Evolutionary conservation across 2,888 invertebrate species (phyloP), one percentile per base, ranked within the genome.

Genomic region (Tanytarsus gracilentus): DNA sequence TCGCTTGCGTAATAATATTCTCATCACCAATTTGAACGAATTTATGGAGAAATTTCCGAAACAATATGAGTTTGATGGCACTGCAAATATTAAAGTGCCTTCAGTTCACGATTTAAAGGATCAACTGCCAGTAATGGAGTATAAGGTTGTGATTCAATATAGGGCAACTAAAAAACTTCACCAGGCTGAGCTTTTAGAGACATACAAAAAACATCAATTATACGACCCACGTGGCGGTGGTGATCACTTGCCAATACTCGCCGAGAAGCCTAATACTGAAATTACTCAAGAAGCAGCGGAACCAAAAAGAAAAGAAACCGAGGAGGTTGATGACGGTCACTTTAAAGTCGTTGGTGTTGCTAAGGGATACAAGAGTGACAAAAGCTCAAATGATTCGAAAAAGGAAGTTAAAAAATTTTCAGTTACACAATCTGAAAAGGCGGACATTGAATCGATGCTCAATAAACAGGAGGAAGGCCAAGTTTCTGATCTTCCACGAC

Each of bases 1-100:
- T 16, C 67, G 71, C 65, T 63, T 71, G 9, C 64, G 66, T 53
- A 60, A 69, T 9, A 61, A 72, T 21, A 58, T 71, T 27, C 60
- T 65, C 3, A 61, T 63, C 25, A 65, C 66, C 33, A 64, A 40
- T 59, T 36, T 66, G 1, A 61, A 68, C 25, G 67, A 68, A 61
- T 68, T 68, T 61, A 59, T 66, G 18, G 65, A 66, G 62, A 65
- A 59, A 30, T 62, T 63, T n/a, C 30, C 29, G 5, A 33, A 18
- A 14, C 16, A 8, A 25, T 4, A 11, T 33, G 33, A 56, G 2
- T 25, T 26, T 27, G 44, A 44, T 9, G 56, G 39, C 1, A 40
- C 26, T 4, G 21, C 26, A 11, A 48, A n/a, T 4, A 27, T 58
- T 8, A 27, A 44, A 18, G 23, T 16, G 7, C 36, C 16, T 14